Base-by-base conservation (phyloP, 2,888 invertebrate genomes). In the Terebella lapidaria region DNA sequence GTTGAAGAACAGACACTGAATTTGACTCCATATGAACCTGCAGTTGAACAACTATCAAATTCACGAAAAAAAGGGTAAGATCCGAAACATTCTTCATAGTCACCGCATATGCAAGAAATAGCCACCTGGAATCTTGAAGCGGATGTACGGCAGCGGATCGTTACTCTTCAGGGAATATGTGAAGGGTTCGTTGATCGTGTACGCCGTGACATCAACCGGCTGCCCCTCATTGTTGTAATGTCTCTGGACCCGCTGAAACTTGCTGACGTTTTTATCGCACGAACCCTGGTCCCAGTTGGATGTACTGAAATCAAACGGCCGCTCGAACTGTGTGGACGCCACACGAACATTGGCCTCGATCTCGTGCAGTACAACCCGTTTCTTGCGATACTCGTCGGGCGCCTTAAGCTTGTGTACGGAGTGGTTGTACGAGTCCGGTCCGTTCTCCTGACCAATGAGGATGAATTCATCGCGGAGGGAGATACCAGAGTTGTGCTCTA, bases 401-500 rank as follows among this genome's bases (percentile, higher is more conserved):
- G 25, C 47, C 62, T 67, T 67, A 54, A 67, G 55, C 25, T 52
- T n/a, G 52, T 64, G 60, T 26, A 67, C 56, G 3, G 60, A 56
- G 57, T 63, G 61, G 35, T 64, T 66, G 24, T 54, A 42, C 54
- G 63, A 1, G 56, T 55, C 26, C 57, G 60, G 54, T 63, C 64
- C 22, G 55, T 56, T 24, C 57, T 57, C 52, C 18, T 65, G 67
- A 1, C 77, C 78, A 1, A 70, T 62, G n/a, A 77, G 60, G 27
- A 78, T 71, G 35, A 76, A 70, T 54, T 76, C 76, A 26, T 74
- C 71, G 27, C 67, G 46, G 22, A 74, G 66, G 29, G 64, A 54
- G 25, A 72, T 58, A 15, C 64, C 63, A 1, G 66, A 66, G 56
- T 64, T 63, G 60, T 71, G 71, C 56, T 69, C 67, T n/a, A 74